Percentiles rank a stretch among this genome's conserved stretches.
These are phyloP conservation scores for Ceratina calcarata DNA, from an alignment of 1,140 invertebrate genomes.

Conservation along the genomic window DNA sequence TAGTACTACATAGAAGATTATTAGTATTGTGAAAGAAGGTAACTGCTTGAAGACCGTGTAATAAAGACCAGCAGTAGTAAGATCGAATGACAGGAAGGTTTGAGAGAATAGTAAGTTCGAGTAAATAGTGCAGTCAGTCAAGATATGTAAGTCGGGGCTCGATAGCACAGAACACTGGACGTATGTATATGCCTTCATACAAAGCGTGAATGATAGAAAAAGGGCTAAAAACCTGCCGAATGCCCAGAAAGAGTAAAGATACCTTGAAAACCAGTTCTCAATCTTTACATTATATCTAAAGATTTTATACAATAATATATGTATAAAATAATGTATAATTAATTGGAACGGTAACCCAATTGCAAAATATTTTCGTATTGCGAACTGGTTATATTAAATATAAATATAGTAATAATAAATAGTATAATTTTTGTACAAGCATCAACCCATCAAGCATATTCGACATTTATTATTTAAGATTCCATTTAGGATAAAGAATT, in stretches of 20 bases:
- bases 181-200: conserved; percentile 65
- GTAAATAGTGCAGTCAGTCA: conserved; percentile 65
- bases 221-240: conserved; percentile 59
- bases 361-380: neutral
- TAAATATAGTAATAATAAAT: neutral
- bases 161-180: conserved; percentile 72
- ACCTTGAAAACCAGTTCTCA: conserved; percentile 30
- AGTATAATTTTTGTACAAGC: neutral
- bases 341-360: neutral
- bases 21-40: conserved; percentile 26
- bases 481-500: neutral
- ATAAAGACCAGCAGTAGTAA: conserved; percentile 19
- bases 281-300: neutral
- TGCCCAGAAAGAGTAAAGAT: conserved; percentile 39
- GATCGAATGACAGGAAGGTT: conserved; percentile 29
- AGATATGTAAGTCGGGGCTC: conserved; percentile 64
- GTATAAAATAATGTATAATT: neutral
- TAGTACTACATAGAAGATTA: neutral
- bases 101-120: neutral
- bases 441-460: neutral
- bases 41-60: conserved; percentile 45
- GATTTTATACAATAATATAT: neutral
- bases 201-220: conserved; percentile 58
- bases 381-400: neutral
- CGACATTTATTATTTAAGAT: neutral